Percentiles rank a stretch among this genome's conserved stretches.
phyloP scores from a whole-genome alignment of 2,888 invertebrate species.

The Galeruca laticollis region DNA sequence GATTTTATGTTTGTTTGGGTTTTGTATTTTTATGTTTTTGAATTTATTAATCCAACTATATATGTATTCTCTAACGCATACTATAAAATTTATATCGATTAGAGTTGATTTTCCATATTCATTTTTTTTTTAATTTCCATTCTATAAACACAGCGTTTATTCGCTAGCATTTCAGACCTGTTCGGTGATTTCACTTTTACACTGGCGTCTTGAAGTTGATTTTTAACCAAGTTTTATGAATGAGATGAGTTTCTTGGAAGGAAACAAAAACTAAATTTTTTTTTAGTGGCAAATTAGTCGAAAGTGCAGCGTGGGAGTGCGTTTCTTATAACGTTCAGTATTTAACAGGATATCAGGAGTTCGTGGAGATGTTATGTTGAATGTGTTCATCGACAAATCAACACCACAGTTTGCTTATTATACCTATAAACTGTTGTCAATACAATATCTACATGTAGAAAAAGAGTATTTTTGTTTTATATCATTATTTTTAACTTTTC shows the following conservation, averaged over 20 bases:
- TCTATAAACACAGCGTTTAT: not conserved
- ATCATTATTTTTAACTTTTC: too few relatives aligned
- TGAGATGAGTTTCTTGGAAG: constrained; percentile 1
- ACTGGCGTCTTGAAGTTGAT: not conserved
- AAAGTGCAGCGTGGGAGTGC: constrained; percentile 57
- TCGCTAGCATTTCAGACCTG: not conserved
- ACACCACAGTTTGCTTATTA: too few relatives aligned
- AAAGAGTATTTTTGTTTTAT: too few relatives aligned
- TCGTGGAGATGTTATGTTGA: not conserved
- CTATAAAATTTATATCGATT: not conserved
- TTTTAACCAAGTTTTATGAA: constrained; percentile 9
- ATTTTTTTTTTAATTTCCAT: not conserved
- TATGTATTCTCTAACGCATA: not conserved
- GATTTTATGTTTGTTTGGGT: not conserved
- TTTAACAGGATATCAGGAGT: constrained; percentile 52
- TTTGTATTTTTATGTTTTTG: not conserved
- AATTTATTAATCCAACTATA: not conserved
- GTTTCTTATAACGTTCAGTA: constrained; percentile 52
- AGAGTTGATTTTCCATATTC: not conserved
- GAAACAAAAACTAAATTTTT: constrained; percentile 21
- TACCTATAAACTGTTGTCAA: too few relatives aligned
- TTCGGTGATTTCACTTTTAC: constrained; percentile 2
- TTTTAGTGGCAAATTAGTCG: constrained; percentile 28
- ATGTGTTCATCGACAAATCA: too few relatives aligned
- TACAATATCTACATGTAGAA: too few relatives aligned